Conservation (phyloP, 92 coral and sea anemone species). For the Porites divaricata region DNA sequence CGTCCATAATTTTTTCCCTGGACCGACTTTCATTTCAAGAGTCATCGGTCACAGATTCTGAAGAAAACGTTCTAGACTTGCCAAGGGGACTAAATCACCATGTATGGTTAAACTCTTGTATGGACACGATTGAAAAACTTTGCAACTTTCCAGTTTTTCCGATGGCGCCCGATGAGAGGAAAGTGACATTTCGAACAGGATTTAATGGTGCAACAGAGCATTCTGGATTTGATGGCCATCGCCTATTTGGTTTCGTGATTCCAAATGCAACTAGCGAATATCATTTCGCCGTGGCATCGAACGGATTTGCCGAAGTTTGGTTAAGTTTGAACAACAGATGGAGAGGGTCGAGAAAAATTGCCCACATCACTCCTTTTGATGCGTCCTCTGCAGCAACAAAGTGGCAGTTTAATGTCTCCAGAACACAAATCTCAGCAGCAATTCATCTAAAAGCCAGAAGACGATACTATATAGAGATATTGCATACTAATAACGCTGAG, state of each 20-base stretch:
- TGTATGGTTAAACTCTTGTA: slow-evolving; percentile 44
- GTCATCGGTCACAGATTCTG: not conserved
- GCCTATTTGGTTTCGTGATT: slow-evolving; percentile 58
- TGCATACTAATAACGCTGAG: slow-evolving; percentile 3
- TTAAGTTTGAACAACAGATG: slow-evolving; percentile 38
- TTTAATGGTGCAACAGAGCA: not conserved
- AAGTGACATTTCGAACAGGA: slow-evolving; percentile 10
- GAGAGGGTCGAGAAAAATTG: slow-evolving; percentile 26
- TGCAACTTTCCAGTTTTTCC: slow-evolving; percentile 56
- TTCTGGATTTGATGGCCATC: slow-evolving; percentile 12
- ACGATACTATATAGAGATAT: slow-evolving; percentile 43
- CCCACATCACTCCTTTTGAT: slow-evolving; percentile 24
- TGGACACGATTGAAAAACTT: slow-evolving; percentile 34
- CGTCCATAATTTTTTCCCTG: not conserved
- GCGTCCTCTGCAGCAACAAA: not conserved
- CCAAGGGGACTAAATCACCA: slow-evolving; percentile 40
- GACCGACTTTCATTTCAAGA: slow-evolving; percentile 4
- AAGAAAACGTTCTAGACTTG: not conserved
- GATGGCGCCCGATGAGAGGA: slow-evolving; percentile 45
- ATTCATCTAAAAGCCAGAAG: slow-evolving; percentile 33
- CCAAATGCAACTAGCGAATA: slow-evolving; percentile 44
- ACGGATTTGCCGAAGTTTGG: slow-evolving; percentile 53
- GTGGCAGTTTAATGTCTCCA: slow-evolving; percentile 11
- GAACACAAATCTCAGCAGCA: slow-evolving; percentile 22
- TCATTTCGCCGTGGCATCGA: slow-evolving; percentile 52